A percentile compares a stretch with the other conserved stretches of the same genome.
Evolutionary conservation across 23 tunicate genomes (phyloP).

Genomic region (Pegea sp.): DNA sequence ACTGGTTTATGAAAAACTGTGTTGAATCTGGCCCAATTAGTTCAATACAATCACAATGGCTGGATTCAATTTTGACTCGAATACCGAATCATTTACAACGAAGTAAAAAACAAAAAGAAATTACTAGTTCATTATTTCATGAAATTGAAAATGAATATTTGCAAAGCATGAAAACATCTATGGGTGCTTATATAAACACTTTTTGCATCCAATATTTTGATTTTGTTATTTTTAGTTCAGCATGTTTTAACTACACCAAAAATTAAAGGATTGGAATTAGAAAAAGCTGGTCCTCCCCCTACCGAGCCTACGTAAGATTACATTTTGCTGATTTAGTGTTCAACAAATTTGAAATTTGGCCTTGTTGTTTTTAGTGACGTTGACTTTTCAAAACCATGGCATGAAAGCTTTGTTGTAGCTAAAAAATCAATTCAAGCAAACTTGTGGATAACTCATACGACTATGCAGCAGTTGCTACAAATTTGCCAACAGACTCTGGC

Average conservation of each 20-base stretch:
- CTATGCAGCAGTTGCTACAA: slow-evolving; percentile 82
- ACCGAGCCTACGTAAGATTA: slow-evolving; percentile 47
- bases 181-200: slow-evolving; percentile 26
- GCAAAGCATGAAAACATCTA: slow-evolving; percentile 56
- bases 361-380: slow-evolving; percentile 17
- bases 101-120: slow-evolving; percentile 20
- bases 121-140: slow-evolving; percentile 17
- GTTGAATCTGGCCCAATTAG: slow-evolving; percentile 84
- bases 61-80: slow-evolving; percentile 37
- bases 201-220: background rate
- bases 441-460: slow-evolving; percentile 74
- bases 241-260: slow-evolving; percentile 71
- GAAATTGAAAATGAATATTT: slow-evolving; percentile 57
- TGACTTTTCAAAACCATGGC: slow-evolving; percentile 85
- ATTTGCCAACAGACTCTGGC: slow-evolving; percentile 70
- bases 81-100: slow-evolving; percentile 45
- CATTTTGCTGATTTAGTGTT: background rate
- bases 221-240: slow-evolving; percentile 32
- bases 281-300: slow-evolving; percentile 82
- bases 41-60: slow-evolving; percentile 59
- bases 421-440: slow-evolving; percentile 17
- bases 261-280: slow-evolving; percentile 81
- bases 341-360: background rate
- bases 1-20: slow-evolving; percentile 90
- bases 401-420: slow-evolving; percentile 34